Conservation (phyloP, 2,888 invertebrate species). For the Dermolepida albohirtum region DNA sequence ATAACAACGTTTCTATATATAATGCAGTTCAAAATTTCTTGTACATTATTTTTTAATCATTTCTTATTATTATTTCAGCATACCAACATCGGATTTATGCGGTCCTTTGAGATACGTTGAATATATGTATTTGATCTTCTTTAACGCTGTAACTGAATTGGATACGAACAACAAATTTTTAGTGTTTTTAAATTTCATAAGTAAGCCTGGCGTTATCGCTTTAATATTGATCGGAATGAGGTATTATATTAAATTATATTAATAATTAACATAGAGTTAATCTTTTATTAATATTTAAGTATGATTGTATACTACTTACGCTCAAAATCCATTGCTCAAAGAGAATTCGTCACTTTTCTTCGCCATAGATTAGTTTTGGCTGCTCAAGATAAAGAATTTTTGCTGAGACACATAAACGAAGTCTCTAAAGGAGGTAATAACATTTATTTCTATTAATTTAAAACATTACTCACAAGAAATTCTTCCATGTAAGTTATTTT, state of each 20-base stretch:
- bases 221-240: constrained; percentile 72
- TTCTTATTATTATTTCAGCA: constrained; percentile 65
- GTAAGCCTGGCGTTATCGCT: constrained; percentile 73
- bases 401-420: constrained; percentile 72
- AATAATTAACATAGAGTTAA: neutral
- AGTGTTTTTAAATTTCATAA: constrained; percentile 65
- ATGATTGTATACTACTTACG: constrained; percentile 74
- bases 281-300: constrained; percentile 58
- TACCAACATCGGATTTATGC: constrained; percentile 68
- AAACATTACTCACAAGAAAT: too few relatives aligned
- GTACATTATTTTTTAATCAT: too few relatives aligned
- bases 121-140: constrained; percentile 71
- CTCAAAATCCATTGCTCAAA: constrained; percentile 72
- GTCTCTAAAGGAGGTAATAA: constrained; percentile 71
- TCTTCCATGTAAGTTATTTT: too few relatives aligned
- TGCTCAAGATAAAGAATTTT: constrained; percentile 78
- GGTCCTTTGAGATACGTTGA: constrained; percentile 73
- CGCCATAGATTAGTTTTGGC: constrained; percentile 75
- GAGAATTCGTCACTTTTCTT: constrained; percentile 71
- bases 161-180: constrained; percentile 65
- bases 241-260: constrained; percentile 60
- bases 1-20: too few relatives aligned
- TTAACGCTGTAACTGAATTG: constrained; percentile 69
- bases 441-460: neutral
- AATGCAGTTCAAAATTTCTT: too few relatives aligned